Conservation (phyloP, 2,113 vertebrate species). For the Ahaetulla prasina region DNA sequence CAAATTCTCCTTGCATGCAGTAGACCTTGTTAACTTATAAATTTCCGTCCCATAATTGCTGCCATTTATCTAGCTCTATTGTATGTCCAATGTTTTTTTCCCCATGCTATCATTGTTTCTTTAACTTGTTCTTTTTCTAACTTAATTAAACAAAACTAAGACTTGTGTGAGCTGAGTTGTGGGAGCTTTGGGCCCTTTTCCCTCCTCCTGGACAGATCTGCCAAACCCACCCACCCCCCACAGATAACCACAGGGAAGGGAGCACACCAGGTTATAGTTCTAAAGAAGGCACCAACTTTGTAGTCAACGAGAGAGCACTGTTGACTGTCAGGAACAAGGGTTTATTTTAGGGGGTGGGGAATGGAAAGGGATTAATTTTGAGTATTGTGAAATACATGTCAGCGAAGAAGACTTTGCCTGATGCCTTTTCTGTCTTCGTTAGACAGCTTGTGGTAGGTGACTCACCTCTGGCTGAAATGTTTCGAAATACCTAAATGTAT, state of each 20-base stretch:
- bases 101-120: too few species aligned
- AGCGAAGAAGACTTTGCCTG: background rate
- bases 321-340: constrained; percentile 59
- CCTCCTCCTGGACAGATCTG: constrained; percentile 9
- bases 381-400: background rate
- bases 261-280: constrained; percentile 57
- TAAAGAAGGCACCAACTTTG: constrained; percentile 40
- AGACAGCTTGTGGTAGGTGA: background rate
- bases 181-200: constrained; percentile 14
- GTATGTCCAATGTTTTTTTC: too few species aligned
- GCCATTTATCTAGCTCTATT: too few species aligned
- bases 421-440: background rate
- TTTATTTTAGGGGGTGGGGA: constrained; percentile 63
- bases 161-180: constrained; percentile 27
- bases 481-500: background rate
- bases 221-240: constrained; percentile 27
- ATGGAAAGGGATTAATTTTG: constrained; percentile 33
- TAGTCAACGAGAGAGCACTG: constrained; percentile 60
- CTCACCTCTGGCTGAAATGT: background rate
- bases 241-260: constrained; percentile 57
- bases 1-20: too few species aligned
- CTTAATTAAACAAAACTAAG: constrained; percentile 50
- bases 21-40: too few species aligned
- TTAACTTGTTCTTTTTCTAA: too few species aligned
- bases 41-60: too few species aligned